Conservation (phyloP, 2,113 vertebrate genomes). For the Caracal caracal region DNA sequence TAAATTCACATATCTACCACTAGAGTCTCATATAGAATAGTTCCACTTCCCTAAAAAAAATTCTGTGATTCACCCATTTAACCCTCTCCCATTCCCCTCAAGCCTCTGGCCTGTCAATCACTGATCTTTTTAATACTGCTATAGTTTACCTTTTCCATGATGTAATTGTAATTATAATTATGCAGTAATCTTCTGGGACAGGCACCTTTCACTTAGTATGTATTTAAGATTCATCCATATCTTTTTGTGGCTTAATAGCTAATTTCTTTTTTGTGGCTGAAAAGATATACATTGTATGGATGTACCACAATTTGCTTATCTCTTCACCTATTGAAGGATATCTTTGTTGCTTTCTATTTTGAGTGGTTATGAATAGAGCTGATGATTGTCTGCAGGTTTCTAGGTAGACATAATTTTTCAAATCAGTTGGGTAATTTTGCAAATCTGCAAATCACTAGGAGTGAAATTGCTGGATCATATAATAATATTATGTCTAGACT, state of each 20-base stretch:
- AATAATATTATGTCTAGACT: neutral
- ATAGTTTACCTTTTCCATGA: neutral
- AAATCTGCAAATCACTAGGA: neutral
- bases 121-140: neutral
- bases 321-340: neutral
- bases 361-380: neutral
- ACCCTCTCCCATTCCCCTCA: neutral
- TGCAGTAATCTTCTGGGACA: neutral
- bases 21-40: neutral
- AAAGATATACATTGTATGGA: neutral
- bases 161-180: neutral
- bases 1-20: neutral
- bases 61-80: neutral
- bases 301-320: neutral
- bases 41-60: neutral
- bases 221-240: neutral
- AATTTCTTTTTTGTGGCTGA: neutral
- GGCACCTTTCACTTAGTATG: neutral
- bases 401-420: neutral
- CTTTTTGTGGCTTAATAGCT: neutral
- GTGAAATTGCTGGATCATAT: neutral
- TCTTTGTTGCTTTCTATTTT: conserved; percentile 10
- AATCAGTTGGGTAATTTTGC: too few species aligned
- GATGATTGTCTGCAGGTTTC: neutral
- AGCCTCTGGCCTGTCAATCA: neutral